These are phyloP conservation scores for Ancistrus triradiatus DNA, from an alignment of 2,113 vertebrate species.

Conservation along the genomic window DNA sequence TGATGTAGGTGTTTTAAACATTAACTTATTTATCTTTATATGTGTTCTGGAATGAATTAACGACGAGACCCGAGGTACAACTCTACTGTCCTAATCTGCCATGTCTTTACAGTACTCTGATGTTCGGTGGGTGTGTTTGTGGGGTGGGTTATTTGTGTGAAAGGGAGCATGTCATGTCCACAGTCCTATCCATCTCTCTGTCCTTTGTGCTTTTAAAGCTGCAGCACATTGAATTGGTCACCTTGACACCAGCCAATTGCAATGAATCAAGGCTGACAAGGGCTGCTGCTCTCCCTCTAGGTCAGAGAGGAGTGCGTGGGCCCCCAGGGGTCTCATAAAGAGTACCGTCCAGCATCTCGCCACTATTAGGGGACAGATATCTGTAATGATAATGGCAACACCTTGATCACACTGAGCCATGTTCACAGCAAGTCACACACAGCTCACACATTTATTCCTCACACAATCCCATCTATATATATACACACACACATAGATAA, in stretches of 20 bases:
- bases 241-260: slow-evolving; percentile 38
- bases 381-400: slow-evolving; percentile 54
- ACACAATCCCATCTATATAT: too few species aligned
- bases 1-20: too few species aligned
- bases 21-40: too few species aligned
- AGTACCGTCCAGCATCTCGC: slow-evolving; percentile 21
- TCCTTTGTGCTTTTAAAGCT: slow-evolving; percentile 14
- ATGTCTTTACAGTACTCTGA: too few species aligned
- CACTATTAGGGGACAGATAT: slow-evolving; percentile 52
- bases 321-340: slow-evolving; percentile 53
- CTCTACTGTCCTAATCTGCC: too few species aligned
- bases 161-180: background rate
- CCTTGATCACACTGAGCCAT: slow-evolving; percentile 53
- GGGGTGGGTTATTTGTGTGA: slow-evolving; percentile 23
- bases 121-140: background rate
- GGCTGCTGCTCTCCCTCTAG: slow-evolving; percentile 5
- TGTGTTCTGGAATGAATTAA: too few species aligned
- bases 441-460: slow-evolving; percentile 13
- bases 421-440: slow-evolving; percentile 16
- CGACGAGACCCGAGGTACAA: too few species aligned
- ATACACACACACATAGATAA: background rate
- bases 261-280: slow-evolving; percentile 33
- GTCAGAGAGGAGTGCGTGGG: background rate
- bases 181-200: slow-evolving; percentile 28
- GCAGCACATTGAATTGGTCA: slow-evolving; percentile 28